Evolutionary conservation across 2,888 invertebrate species (phyloP).

Genomic region (Sarcophaga caerulescens): DNA sequence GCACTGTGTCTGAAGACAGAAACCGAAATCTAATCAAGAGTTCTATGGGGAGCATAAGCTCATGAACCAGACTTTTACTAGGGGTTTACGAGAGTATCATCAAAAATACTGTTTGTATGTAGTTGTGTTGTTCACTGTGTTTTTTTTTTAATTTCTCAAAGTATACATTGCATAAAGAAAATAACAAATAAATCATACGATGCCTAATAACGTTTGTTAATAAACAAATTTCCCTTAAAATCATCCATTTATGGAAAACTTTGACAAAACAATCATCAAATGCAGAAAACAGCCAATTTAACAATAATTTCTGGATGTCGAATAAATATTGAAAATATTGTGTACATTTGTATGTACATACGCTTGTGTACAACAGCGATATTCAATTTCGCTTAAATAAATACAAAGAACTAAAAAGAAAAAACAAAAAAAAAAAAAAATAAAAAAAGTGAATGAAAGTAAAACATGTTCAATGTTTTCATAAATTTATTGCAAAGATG

Average conservation of each 20-base stretch:
- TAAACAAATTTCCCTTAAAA: too few species aligned
- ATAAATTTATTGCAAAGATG: constrained; percentile 59
- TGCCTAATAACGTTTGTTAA: too few species aligned
- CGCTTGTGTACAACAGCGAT: not conserved
- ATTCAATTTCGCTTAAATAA: constrained; percentile 59
- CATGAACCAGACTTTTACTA: too few species aligned
- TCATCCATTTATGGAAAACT: too few species aligned
- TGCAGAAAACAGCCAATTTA: not conserved
- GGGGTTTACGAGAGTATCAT: too few species aligned
- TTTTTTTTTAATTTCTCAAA: not conserved
- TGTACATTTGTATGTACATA: not conserved
- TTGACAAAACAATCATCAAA: too few species aligned
- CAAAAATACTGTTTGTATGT: not conserved
- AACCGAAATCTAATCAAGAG: too few species aligned
- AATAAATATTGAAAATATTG: not conserved
- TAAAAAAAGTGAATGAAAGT: constrained; percentile 7
- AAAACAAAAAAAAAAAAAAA: not conserved
- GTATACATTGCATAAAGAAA: too few species aligned
- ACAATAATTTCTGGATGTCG: not conserved
- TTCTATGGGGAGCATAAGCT: too few species aligned
- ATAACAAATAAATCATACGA: too few species aligned
- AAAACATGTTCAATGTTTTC: constrained; percentile 52
- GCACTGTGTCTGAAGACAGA: too few species aligned
- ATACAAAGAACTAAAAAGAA: constrained; percentile 33
- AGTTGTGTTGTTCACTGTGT: not conserved